phyloP scores from a whole-genome alignment of 2,888 invertebrate genomes.

The Drosophila greeni region DNA sequence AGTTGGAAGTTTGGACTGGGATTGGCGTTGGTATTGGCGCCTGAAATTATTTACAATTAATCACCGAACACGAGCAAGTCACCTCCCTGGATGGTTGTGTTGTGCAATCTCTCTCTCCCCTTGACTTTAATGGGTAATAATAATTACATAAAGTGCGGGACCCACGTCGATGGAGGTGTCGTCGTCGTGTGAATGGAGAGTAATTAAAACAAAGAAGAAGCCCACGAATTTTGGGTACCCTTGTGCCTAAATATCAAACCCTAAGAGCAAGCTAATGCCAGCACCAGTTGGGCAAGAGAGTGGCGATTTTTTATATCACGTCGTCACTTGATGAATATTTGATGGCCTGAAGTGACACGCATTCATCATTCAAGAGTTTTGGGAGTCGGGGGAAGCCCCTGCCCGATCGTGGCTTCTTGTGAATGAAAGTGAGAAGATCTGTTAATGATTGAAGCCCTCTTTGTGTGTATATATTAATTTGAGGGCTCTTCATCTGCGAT shows the following conservation, averaged over 20 bases:
- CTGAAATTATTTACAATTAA: constrained; percentile 61
- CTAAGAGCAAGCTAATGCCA: constrained; percentile 15
- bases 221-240: constrained; percentile 21
- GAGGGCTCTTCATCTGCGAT: constrained; percentile 35
- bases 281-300: constrained; percentile 9
- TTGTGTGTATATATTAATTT: constrained; percentile 8
- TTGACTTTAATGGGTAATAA: constrained; percentile 50
- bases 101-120: constrained; percentile 2
- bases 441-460: constrained; percentile 5
- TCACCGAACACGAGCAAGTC: constrained; percentile 43
- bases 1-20: constrained; percentile 53
- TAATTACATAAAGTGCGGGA: constrained; percentile 60
- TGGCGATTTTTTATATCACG: constrained; percentile 1
- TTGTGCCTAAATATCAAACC: constrained; percentile 19
- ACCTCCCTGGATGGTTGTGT: constrained; percentile 19
- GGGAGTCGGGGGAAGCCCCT: constrained; percentile 7
- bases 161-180: constrained; percentile 49
- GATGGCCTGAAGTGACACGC: constrained; percentile 42
- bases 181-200: constrained; percentile 41
- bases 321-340: constrained; percentile 36
- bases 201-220: constrained; percentile 46
- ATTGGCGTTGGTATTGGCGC: constrained; percentile 41
- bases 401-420: constrained; percentile 17
- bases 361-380: constrained; percentile 40
- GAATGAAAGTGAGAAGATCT: constrained; percentile 29